Conservation (phyloP, 1,140 invertebrate species). For the Pectinophora gossypiella region DNA sequence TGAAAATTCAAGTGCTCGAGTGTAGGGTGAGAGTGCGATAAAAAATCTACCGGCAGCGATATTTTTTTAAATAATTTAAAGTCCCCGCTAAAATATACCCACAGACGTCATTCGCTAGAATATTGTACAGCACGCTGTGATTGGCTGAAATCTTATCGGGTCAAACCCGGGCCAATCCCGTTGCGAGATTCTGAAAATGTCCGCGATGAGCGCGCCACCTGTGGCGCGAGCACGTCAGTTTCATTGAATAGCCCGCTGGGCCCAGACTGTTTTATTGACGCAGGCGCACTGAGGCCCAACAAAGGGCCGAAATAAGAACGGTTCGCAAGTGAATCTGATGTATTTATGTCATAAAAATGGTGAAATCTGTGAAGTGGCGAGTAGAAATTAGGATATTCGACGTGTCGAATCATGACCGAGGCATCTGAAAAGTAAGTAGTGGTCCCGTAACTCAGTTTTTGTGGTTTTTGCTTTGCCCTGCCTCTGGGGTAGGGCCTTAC, state of each 20-base stretch:
- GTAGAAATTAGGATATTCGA: constrained; percentile 82
- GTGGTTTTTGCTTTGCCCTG: constrained; percentile 50
- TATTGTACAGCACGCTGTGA: constrained; percentile 22
- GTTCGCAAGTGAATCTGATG: constrained; percentile 76
- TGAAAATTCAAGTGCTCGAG: background rate
- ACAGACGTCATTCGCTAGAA: constrained; percentile 34
- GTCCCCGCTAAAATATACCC: constrained; percentile 5
- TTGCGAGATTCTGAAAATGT: constrained; percentile 23
- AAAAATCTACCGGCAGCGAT: constrained; percentile 11
- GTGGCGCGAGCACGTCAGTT: constrained; percentile 49
- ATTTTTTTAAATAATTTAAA: constrained; percentile 22
- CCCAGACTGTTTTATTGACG: constrained; percentile 66
- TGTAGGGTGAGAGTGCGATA: constrained; percentile 6
- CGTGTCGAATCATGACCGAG: constrained; percentile 85
- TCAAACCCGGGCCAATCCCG: constrained; percentile 34
- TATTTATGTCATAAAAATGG: constrained; percentile 82
- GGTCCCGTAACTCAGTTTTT: constrained; percentile 42
- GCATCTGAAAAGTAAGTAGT: constrained; percentile 83
- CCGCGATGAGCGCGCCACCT: constrained; percentile 60
- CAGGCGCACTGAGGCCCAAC: constrained; percentile 70
- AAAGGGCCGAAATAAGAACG: constrained; percentile 70
- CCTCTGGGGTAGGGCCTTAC: constrained; percentile 61
- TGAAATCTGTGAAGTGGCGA: constrained; percentile 81
- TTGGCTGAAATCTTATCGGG: constrained; percentile 38
- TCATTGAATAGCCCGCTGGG: constrained; percentile 69